phyloP scores from a whole-genome alignment of 1,140 invertebrate species.

The Ctenoplectra terminalis region DNA sequence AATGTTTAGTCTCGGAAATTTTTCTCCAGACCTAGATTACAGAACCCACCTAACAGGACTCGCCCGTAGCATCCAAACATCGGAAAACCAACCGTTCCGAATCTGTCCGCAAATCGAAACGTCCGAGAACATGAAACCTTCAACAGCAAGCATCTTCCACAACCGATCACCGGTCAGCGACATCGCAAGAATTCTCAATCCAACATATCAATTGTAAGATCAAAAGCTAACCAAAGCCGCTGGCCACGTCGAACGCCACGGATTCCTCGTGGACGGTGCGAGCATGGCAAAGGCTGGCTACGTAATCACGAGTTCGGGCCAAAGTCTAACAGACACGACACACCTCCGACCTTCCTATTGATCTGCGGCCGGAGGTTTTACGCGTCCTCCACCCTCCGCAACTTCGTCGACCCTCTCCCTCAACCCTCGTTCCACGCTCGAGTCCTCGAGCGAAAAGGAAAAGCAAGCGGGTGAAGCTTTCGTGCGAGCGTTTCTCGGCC shows the following conservation, averaged over 20 bases:
- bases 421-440: slow-evolving; percentile 27
- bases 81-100: not conserved
- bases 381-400: slow-evolving; percentile 75
- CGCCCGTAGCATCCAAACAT: not conserved
- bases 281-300: slow-evolving; percentile 44
- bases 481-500: slow-evolving; percentile 59
- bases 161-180: not conserved
- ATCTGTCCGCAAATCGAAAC: not conserved
- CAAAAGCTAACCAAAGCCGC: not conserved
- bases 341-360: slow-evolving; percentile 82
- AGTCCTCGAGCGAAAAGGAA: slow-evolving; percentile 72
- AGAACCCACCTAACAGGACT: too few species aligned
- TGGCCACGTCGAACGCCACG: not conserved
- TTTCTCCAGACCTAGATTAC: too few species aligned
- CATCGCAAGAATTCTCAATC: not conserved
- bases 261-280: slow-evolving; percentile 15
- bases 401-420: slow-evolving; percentile 61
- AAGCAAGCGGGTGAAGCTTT: slow-evolving; percentile 45
- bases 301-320: slow-evolving; percentile 64
- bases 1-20: too few species aligned
- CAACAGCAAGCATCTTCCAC: not conserved
- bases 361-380: slow-evolving; percentile 80
- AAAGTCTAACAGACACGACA: slow-evolving; percentile 78
- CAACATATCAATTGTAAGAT: not conserved
- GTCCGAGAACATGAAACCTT: not conserved